Evolutionary conservation across 2,797 vertebrate genomes (phyloP).

Genomic region (Myoxocephalus aenaeus): DNA sequence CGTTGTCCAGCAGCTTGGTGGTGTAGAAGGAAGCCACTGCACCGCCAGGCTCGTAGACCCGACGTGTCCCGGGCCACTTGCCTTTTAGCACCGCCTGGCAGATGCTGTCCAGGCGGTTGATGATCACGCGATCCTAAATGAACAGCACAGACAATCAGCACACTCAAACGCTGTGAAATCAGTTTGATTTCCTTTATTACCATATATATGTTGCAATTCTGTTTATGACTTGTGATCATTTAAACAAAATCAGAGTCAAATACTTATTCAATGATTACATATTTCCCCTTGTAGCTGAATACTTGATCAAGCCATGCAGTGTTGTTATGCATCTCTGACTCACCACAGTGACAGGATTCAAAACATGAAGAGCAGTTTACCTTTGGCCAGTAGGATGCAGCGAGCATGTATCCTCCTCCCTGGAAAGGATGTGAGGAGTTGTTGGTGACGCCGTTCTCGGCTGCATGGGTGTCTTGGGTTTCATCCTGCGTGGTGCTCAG

Average conservation of each 20-base stretch:
- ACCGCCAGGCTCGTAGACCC: slow-evolving; percentile 89
- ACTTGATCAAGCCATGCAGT: neutral
- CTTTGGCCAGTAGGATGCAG: slow-evolving; percentile 98
- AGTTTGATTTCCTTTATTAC: neutral
- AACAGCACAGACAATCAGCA: slow-evolving; percentile 9
- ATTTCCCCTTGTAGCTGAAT: neutral
- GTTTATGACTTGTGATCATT: neutral
- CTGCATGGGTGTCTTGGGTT: slow-evolving; percentile 91
- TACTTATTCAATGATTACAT: neutral
- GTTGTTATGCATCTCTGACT: neutral
- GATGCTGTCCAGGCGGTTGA: slow-evolving; percentile 97
- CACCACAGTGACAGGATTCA: neutral
- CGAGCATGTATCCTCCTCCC: slow-evolving; percentile 94
- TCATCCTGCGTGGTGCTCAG: slow-evolving; percentile 94
- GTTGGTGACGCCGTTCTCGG: slow-evolving; percentile 91
- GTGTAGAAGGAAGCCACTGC: slow-evolving; percentile 98
- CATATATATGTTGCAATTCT: neutral
- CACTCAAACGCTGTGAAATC: neutral
- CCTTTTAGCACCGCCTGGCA: slow-evolving; percentile 98
- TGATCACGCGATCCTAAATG: slow-evolving; percentile 96
- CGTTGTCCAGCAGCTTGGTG: slow-evolving; percentile 95
- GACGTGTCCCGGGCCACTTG: slow-evolving; percentile 94
- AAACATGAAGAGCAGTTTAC: slow-evolving; percentile 74
- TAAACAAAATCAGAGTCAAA: neutral
- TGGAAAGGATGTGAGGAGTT: slow-evolving; percentile 89